Evolutionary conservation across 2,797 vertebrate genomes (phyloP), one percentile per base, ranked within the genome.

Genomic region (Australoheros facetus): DNA sequence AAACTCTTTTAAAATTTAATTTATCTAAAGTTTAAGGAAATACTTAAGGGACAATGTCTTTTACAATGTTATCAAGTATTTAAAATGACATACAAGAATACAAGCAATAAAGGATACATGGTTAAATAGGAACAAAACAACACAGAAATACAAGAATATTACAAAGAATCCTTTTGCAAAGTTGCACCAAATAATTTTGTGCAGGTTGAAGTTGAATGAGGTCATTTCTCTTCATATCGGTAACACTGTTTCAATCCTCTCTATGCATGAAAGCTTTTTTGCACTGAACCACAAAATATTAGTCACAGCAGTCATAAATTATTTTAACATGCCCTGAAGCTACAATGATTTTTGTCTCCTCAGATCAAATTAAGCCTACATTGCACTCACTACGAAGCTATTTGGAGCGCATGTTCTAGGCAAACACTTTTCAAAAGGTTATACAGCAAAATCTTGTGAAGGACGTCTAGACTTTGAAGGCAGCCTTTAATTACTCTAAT

Each of bases 311-410:
- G 73, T 56, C 8, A 1, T 55, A 53, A 78, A 77, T 77, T 21
- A 81, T 30, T 45, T 17, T 26, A 58, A 69, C 71, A 74, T 51
- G 56, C 69, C 81, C 60, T 48, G 4, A 77, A 54, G 45, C 45
- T 69, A 54, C 75, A 85, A 17, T 34, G 14, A 42, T 13, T 48
- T 48, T 62, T 21, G 62, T 69, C 62, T 69, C 42, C 21, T 34
- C 58, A 28, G 17, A 60, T 56, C 42, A 48, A 26, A 75, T 7
- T 37, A n/a, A 56, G 2, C 12, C 14, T n/a, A 69, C 56, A 77
- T 45, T 53, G 16, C 56, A 71, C 7, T 23, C 23, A 54, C 71
- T 53, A 34, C 58, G 6, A 56, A 53, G 66, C 69, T 16, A 57
- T 62, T n/a, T 69, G 12, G 30, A 42, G 51, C 13, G 51, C 77